phyloP scores from a whole-genome alignment of 1,140 invertebrate species.

The Drosophila grimshawi region DNA sequence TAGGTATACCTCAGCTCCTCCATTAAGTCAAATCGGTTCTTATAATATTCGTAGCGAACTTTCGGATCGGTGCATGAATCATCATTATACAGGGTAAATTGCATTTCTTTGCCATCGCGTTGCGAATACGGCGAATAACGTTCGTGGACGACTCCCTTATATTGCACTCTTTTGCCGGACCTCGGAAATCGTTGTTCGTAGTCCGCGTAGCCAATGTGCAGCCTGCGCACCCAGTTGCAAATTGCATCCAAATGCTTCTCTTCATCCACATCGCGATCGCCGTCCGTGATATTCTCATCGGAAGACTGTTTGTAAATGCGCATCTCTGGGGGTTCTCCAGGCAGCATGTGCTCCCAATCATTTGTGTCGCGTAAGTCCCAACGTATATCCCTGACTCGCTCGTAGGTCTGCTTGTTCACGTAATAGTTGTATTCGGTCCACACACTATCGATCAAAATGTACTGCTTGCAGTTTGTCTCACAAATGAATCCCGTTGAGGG shows the following conservation, averaged over 20 bases:
- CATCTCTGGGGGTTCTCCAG: slow-evolving; percentile 87
- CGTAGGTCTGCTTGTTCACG: slow-evolving; percentile 87
- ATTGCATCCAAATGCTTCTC: slow-evolving; percentile 93
- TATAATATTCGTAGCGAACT: slow-evolving; percentile 88
- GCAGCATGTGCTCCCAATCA: slow-evolving; percentile 90
- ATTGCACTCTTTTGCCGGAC: slow-evolving; percentile 89
- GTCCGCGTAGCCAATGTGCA: slow-evolving; percentile 89
- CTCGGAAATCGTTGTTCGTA: slow-evolving; percentile 90
- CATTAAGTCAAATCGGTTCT: slow-evolving; percentile 89
- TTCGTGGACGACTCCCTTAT: slow-evolving; percentile 91
- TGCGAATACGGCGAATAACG: slow-evolving; percentile 91
- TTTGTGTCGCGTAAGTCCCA: slow-evolving; percentile 87
- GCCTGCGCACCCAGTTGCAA: slow-evolving; percentile 89
- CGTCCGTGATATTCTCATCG: slow-evolving; percentile 79
- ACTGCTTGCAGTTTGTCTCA: slow-evolving; percentile 87
- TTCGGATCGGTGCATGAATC: slow-evolving; percentile 87
- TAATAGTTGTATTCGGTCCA: slow-evolving; percentile 96
- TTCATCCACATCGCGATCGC: slow-evolving; percentile 81
- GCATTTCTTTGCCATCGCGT: slow-evolving; percentile 87
- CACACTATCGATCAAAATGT: slow-evolving; percentile 92
- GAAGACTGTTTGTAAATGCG: slow-evolving; percentile 76
- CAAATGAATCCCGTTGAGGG: slow-evolving; percentile 89
- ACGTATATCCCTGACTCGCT: slow-evolving; percentile 84
- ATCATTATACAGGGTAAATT: slow-evolving; percentile 89
- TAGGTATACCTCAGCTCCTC: slow-evolving; percentile 87